A percentile compares a stretch with the other conserved stretches of the same genome.
Evolutionary conservation across 2,113 vertebrate genomes (phyloP).

Genomic region (Pithys albifrons): DNA sequence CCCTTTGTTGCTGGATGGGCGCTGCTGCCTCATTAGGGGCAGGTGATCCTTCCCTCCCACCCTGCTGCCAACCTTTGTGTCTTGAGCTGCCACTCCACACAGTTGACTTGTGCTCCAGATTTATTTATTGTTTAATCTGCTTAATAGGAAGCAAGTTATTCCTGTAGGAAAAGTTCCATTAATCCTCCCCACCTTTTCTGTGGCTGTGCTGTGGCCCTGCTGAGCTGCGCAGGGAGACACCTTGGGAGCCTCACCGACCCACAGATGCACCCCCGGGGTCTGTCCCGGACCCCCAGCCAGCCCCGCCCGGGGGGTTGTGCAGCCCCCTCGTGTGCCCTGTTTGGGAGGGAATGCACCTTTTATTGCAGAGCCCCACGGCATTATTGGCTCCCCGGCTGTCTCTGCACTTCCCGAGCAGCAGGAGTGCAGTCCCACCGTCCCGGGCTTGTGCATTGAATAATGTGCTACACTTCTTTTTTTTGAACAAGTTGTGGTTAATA

Average conservation of each 20-base stretch:
- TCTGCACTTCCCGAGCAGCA: constrained; percentile 14
- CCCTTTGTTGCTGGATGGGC: background rate
- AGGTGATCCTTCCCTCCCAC: background rate
- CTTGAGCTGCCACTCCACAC: background rate
- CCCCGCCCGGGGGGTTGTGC: background rate
- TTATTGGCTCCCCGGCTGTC: background rate
- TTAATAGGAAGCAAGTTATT: background rate
- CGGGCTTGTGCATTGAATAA: background rate
- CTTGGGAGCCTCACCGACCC: background rate
- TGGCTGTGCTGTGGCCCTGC: fast-evolving
- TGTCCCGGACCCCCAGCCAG: background rate
- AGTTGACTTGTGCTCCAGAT: background rate
- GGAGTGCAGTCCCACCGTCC: constrained; percentile 26
- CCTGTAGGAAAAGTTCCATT: fast-evolving
- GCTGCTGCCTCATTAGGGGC: background rate
- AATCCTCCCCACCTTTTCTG: background rate
- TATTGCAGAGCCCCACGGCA: background rate
- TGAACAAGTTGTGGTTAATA: background rate
- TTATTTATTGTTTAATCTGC: background rate
- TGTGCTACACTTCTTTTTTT: background rate
- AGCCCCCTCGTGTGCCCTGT: background rate
- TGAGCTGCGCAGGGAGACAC: fast-evolving
- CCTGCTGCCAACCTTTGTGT: background rate
- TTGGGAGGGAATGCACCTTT: background rate
- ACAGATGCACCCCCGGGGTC: background rate